phyloP scores from a whole-genome alignment of 2,797 vertebrate genomes.

The Bradypodion ventrale region DNA sequence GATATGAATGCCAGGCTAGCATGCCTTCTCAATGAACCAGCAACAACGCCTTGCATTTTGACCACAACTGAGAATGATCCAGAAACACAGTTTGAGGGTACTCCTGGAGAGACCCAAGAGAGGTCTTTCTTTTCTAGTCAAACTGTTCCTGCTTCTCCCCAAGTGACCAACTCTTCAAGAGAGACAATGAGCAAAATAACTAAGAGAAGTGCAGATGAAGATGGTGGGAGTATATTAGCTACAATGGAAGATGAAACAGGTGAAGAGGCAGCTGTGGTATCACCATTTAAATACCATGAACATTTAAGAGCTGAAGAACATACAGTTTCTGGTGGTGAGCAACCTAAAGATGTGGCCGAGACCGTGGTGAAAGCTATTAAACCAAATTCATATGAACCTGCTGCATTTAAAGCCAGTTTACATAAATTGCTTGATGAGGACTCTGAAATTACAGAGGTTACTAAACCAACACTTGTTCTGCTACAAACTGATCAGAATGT shows the following conservation, averaged over 20 bases:
- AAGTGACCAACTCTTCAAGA: neutral
- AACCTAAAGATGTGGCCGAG: neutral
- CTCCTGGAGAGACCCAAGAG: neutral
- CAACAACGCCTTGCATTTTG: neutral
- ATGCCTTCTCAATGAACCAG: slow-evolving; percentile 51
- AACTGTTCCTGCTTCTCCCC: neutral
- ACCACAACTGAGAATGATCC: neutral
- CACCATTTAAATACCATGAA: neutral
- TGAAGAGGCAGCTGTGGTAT: neutral
- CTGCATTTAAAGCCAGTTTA: slow-evolving; percentile 26
- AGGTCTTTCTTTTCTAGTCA: neutral
- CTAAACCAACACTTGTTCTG: accelerated
- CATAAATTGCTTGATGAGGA: slow-evolving; percentile 31
- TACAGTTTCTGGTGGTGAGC: neutral
- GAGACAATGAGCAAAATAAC: neutral
- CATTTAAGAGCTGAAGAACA: neutral
- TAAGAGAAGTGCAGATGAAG: neutral
- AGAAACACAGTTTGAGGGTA: neutral
- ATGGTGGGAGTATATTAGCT: neutral
- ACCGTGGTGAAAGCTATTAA: neutral
- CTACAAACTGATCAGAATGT: neutral
- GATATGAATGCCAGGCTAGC: slow-evolving; percentile 45
- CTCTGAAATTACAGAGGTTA: slow-evolving; percentile 1
- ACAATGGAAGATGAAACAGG: neutral
- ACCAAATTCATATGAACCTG: neutral